Evolutionary conservation across 2,888 invertebrate species (phyloP).

Genomic region (Brachypalpus laphriformis): DNA sequence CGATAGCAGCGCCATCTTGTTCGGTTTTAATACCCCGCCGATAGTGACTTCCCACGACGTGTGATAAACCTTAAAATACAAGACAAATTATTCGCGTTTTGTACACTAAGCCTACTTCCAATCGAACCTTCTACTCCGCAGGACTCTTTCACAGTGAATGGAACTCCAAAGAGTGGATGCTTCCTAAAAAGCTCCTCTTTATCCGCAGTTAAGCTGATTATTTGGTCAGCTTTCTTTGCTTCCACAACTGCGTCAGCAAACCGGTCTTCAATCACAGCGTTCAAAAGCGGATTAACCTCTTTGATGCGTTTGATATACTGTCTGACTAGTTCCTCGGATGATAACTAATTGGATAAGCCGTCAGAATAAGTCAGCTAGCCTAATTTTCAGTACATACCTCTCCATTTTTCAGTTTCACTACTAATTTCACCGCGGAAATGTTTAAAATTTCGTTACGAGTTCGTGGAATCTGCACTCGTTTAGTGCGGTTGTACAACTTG

Average conservation of each 20-base stretch:
- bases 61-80: constrained; percentile 85
- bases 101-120: no score
- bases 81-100: not conserved
- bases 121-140: constrained; percentile 88
- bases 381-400: constrained; percentile 11
- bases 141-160: constrained; percentile 92
- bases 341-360: constrained; percentile 74
- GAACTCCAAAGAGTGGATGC: constrained; percentile 91
- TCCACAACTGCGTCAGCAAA: constrained; percentile 87
- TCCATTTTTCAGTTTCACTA: constrained; percentile 39
- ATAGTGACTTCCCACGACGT: constrained; percentile 87
- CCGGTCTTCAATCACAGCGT: constrained; percentile 88
- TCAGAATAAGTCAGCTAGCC: not conserved
- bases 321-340: constrained; percentile 85
- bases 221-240: constrained; percentile 85
- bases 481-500: not conserved
- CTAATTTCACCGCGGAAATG: constrained; percentile 35
- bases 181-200: constrained; percentile 80
- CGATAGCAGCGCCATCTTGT: constrained; percentile 88
- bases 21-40: constrained; percentile 84
- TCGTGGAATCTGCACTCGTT: constrained; percentile 22
- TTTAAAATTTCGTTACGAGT: constrained; percentile 25
- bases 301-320: constrained; percentile 87
- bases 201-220: constrained; percentile 77
- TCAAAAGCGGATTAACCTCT: constrained; percentile 87